Evolutionary conservation across 37 sponge, comb jelly and placozoan genomes (phyloP), one percentile per base, ranked within the genome.

Genomic region (Tethya wilhelma): DNA sequence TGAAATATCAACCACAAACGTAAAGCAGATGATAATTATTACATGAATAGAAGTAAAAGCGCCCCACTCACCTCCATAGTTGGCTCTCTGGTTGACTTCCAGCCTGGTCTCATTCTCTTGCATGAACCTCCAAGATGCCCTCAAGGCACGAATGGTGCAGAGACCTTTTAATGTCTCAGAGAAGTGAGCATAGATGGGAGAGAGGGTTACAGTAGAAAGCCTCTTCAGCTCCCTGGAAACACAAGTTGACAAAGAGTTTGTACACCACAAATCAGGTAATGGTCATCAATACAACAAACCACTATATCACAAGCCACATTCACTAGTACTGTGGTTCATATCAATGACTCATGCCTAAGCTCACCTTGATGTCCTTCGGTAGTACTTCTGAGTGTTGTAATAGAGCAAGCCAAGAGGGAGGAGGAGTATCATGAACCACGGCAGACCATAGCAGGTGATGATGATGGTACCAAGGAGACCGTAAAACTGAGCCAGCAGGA

Each of bases 101-200:
- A 97, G 64, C 58, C 80, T 79, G 2, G 33, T 60, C 57, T 91
- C 87, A 40, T 97, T 94, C 59, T 91, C 93, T 1, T 11, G 22
- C 37, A 68, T 76, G 81, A 97, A 97, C 55, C 95, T 64, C n/a
- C 69, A 75, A 4, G 85, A 39, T 9, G 79, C 85, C 34, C 89
- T 77, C 41, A 94, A 64, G 1, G 94, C 97, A 66, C 95, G 74
- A 39, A 97, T 94, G 71, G 84, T 79, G 20, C 69, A 74, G 29
- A 96, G 72, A 2, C 99, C 99, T 42, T 73, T 39, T 40, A 96
- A 71, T 2, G 89, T 94, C 83, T 98, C 95, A 34, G 94, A 84
- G 80, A 98, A 98, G 83, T 98, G 99, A 26, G 92, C 91, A 77
- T 96, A 98, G 56, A 98, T 72, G 5, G 99, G 99, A 42, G 99